phyloP scores from a whole-genome alignment of 2,888 invertebrate genomes.

The Athrips mouffetella region DNA sequence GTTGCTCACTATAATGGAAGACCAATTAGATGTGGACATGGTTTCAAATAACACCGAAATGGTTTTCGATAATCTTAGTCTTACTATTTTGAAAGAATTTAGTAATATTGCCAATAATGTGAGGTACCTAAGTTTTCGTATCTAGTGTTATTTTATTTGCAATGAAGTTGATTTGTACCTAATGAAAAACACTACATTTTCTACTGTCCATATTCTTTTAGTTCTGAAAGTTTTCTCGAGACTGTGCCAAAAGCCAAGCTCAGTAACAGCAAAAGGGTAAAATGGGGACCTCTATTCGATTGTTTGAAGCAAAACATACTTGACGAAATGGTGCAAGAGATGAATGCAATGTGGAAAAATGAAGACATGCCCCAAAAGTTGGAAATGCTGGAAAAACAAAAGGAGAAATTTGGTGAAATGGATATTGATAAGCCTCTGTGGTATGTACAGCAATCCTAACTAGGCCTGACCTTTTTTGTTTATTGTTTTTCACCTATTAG shows the following conservation, averaged over 20 bases:
- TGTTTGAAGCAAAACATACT: conserved; percentile 61
- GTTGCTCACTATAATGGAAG: conserved; percentile 32
- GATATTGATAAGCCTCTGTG: conserved; percentile 42
- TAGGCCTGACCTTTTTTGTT: no score
- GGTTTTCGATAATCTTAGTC: conserved; percentile 62
- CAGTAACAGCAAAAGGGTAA: conserved; percentile 40
- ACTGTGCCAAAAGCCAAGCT: conserved; percentile 63
- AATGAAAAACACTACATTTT: background rate
- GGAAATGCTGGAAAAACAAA: conserved; percentile 59
- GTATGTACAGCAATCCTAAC: no score
- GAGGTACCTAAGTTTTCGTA: conserved; percentile 42
- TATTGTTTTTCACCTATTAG: no score
- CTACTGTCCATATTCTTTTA: no score
- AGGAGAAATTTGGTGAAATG: conserved; percentile 54
- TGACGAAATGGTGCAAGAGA: conserved; percentile 63
- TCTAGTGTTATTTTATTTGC: conserved; percentile 13
- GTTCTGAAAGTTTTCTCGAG: conserved; percentile 69
- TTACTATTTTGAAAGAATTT: conserved; percentile 63
- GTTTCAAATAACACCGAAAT: conserved; percentile 47
- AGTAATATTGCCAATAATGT: conserved; percentile 63
- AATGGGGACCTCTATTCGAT: conserved; percentile 69
- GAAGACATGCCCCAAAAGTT: conserved; percentile 64
- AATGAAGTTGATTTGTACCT: background rate
- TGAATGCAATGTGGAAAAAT: conserved; percentile 65
- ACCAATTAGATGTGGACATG: conserved; percentile 43